Evolutionary conservation across 2,113 vertebrate genomes (phyloP).

Genomic region (Beaufortia kweichowensis): DNA sequence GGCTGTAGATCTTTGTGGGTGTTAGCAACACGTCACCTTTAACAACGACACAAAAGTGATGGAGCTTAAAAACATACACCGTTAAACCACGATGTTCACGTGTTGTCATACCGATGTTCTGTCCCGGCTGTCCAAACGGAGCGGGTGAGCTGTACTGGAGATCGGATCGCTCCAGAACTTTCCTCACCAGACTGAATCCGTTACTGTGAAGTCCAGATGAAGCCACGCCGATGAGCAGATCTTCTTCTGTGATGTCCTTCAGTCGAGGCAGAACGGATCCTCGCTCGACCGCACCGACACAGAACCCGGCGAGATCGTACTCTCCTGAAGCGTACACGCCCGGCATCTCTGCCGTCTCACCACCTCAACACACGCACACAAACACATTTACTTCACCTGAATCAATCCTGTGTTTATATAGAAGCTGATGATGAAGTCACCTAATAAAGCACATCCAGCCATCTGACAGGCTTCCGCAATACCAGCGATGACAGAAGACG

Average conservation of each 20-base stretch:
- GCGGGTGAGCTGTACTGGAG: conserved; percentile 79
- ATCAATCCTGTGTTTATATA: too few species aligned
- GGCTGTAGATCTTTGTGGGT: conserved; percentile 92
- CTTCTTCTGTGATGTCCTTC: conserved; percentile 79
- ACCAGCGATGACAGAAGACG: conserved; percentile 80
- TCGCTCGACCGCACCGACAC: conserved; percentile 87
- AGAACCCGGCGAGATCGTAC: conserved; percentile 94
- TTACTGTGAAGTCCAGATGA: conserved; percentile 97
- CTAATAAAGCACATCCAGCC: conserved; percentile 89
- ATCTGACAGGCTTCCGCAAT: conserved; percentile 83
- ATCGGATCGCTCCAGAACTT: conserved; percentile 78
- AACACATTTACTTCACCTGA: not conserved
- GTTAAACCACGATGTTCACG: not conserved
- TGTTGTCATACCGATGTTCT: conserved; percentile 80
- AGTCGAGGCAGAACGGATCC: conserved; percentile 82
- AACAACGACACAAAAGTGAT: conserved; percentile 14
- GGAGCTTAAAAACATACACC: too few species aligned
- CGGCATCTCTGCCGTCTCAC: conserved; percentile 96
- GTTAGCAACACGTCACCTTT: conserved; percentile 87
- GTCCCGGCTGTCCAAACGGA: conserved; percentile 68
- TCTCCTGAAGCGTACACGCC: conserved; percentile 85
- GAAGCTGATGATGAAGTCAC: conserved; percentile 72
- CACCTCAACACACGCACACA: conserved; percentile 72
- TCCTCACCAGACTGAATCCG: conserved; percentile 92
- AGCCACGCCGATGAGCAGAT: conserved; percentile 83